Base-by-base conservation (phyloP, 1,140 invertebrate genomes). In the Mactra quadrangularis region DNA sequence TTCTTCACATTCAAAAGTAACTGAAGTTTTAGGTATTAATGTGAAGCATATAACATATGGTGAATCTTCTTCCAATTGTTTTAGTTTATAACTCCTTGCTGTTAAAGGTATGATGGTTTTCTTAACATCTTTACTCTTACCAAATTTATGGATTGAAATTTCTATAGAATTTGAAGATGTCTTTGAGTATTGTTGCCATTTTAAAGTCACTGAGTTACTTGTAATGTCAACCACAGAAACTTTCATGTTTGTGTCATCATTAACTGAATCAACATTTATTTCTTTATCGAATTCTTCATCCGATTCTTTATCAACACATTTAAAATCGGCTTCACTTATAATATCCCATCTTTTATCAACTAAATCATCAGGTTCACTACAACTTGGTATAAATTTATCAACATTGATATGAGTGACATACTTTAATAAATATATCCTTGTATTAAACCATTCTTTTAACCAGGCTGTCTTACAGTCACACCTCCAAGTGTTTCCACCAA, bases 111-210 rank as follows among this genome's bases (percentile, higher is more conserved):
- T 25, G 17, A 72, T n/a, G 9, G 52, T 25, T 57, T 72, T 17
- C 15, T 72, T 53, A 13, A 38, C 17, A 33, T 57, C 53, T 53
- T 72, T 35, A 0, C 19, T 72, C 2, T 57, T 25, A 1, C 70
- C 70, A 72, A 72, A 72, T 17, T 57, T 72, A 22, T 72, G 70
- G 17, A 31, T 55, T 53, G n/a, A 29, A 38, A 72, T 55, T 35
- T 55, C 50, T 2, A 72, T 53, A 3, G 38, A 29, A 25, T 53
- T 72, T 22, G 19, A 27, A 38, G 0, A n/a, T 4, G 3, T 19
- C 17, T 41, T 47, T 22, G 52, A 50, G 47, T 68, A 47, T 19
- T 41, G 41, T 25, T 25, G 47, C 64, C 64, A 72, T 27, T 55
- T 35, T 29, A 72, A 35, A 35, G 35, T 38, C 1, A 72, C 31